Base-by-base conservation (phyloP, 2,888 invertebrate species). In the Brenthis hecate region DNA sequence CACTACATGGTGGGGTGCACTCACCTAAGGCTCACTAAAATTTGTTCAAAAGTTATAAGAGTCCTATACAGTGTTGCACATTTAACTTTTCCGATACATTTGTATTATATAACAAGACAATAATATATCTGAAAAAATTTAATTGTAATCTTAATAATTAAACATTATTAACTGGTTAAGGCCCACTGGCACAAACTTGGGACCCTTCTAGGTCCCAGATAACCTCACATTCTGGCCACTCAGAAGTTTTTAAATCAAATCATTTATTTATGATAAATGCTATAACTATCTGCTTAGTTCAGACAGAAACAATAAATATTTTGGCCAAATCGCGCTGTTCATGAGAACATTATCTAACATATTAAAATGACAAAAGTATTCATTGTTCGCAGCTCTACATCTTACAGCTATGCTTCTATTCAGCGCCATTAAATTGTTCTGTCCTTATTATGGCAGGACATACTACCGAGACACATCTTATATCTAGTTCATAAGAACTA, bases 91-190 rank as follows among this genome's bases (percentile, higher is more conserved):
- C 84, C 81, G 87, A 91, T 92, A 93, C 91, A 92, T 87, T 91
- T 92, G 88, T 92, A 91, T 88, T 89, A 92, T 91, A 92, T 93
- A 93, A 93, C 93, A 93, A 93, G 91, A 91, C 89, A 91, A 91
- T 92, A 91, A 92, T 93, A 93, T 92, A 92, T 92, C 89, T 93
- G 92, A 92, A 91, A 91, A 87, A 88, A 87, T 92, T 91, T 89
- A 89, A 91, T 11, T 91, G 89, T 90, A 88, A 88, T 84, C 91
- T 89, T 92, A 91, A 88, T 83, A 87, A 88, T 86, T 89, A 88
- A 90, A 89, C 88, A 88, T 91, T 89, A 89, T 87, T 89, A 88
- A 88, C 87, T 89, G 92, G 89, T 88, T 88, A 87, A 87, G 87
- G 85, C 90, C 88, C 79, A 80, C 82, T 82, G 87, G 87, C 87